Conservation (phyloP, 1,140 invertebrate genomes). For the Listronotus oregonensis region DNA sequence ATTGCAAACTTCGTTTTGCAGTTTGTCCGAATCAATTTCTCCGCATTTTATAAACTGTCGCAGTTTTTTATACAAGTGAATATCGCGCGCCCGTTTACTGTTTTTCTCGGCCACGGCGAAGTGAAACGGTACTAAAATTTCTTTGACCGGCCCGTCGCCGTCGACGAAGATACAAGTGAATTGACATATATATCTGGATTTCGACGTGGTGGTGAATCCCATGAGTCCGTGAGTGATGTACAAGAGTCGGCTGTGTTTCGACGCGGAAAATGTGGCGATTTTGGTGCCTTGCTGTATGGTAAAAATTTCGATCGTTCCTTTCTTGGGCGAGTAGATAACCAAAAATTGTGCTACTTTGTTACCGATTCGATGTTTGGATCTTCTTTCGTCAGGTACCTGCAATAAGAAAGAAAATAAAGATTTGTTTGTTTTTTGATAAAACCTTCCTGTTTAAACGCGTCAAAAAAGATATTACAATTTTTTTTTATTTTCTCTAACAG, state of each 20-base stretch:
- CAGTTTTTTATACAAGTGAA: conserved; percentile 83
- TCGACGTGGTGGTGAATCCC: conserved; percentile 62
- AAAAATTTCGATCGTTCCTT: conserved; percentile 87
- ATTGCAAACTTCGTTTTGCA: conserved; percentile 59
- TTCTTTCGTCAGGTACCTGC: conserved; percentile 64
- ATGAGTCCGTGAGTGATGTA: conserved; percentile 81
- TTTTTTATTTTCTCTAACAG: too few relatives aligned
- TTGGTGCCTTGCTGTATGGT: conserved; percentile 82
- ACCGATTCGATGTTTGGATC: conserved; percentile 54
- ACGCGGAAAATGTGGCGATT: conserved; percentile 87
- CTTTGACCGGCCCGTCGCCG: conserved; percentile 77
- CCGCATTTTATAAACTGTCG: conserved; percentile 68
- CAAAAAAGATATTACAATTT: too few relatives aligned
- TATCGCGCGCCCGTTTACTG: conserved; percentile 82
- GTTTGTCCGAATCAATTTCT: conserved; percentile 60
- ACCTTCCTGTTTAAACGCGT: too few relatives aligned
- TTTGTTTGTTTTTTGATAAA: too few relatives aligned
- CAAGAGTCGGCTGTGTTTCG: conserved; percentile 78
- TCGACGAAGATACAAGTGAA: conserved; percentile 83
- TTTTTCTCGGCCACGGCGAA: conserved; percentile 85
- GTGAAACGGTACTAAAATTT: conserved; percentile 88
- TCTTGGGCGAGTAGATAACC: conserved; percentile 82
- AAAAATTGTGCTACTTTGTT: conserved; percentile 72
- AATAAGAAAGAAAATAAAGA: neutral
- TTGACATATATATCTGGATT: conserved; percentile 57